These are phyloP conservation scores for Glyptemys insculpta DNA, from an alignment of 2,797 vertebrate genomes.

Conservation along the genomic window DNA sequence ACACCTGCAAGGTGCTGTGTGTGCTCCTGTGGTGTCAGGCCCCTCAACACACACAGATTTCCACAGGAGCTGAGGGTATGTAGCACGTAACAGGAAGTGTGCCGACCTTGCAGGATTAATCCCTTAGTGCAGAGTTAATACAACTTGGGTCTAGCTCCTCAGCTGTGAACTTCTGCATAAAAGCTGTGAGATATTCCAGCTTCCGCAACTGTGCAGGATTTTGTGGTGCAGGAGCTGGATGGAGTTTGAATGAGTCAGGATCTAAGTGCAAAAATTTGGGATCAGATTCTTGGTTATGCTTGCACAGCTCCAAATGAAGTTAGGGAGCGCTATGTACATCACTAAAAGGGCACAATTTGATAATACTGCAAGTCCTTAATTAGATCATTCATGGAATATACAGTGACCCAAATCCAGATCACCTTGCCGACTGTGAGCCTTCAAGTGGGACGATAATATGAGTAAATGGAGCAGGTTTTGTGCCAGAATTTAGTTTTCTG, in stretches of 20 bases:
- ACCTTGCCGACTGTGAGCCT: neutral
- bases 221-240: neutral
- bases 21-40: neutral
- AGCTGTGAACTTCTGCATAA: neutral
- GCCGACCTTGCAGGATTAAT: neutral
- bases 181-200: neutral
- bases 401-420: slow-evolving; percentile 9
- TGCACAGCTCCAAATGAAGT: rapidly evolving
- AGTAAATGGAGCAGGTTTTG: slow-evolving; percentile 47
- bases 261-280: neutral
- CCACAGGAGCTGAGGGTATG: neutral
- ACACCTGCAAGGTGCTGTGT: neutral
- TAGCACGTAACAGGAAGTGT: neutral
- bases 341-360: neutral
- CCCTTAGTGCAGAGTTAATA: neutral
- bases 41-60: neutral
- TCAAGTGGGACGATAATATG: slow-evolving; percentile 19
- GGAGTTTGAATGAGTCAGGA: neutral
- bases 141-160: neutral
- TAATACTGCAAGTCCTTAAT: neutral
- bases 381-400: neutral
- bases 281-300: neutral
- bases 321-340: neutral
- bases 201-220: neutral
- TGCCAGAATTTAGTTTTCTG: slow-evolving; percentile 10